These are phyloP conservation scores for Camptogramma bilineatum DNA, from an alignment of 2,888 invertebrate species.

Conservation along the genomic window DNA sequence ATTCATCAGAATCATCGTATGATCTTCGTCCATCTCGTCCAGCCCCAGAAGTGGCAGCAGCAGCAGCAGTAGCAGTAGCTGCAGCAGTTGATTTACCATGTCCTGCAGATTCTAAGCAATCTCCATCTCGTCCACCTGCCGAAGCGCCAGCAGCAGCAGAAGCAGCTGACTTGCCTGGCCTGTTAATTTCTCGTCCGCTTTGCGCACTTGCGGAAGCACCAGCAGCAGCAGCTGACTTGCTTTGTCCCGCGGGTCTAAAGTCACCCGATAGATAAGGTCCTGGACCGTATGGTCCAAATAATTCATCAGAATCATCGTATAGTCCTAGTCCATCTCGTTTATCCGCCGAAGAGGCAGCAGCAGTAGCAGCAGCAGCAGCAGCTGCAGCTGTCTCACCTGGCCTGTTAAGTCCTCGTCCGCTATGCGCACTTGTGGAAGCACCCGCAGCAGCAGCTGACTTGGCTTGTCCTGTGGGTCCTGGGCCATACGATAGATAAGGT, in stretches of 20 bases:
- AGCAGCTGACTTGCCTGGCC: neutral
- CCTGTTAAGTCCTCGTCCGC: neutral
- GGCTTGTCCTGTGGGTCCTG: too few species aligned
- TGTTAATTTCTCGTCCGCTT: neutral
- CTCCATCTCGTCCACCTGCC: neutral
- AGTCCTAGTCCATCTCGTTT: too few species aligned
- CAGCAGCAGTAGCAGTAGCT: neutral
- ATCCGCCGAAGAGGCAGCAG: too few species aligned
- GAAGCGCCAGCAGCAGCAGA: neutral
- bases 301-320: too few species aligned
- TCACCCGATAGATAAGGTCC: too few species aligned
- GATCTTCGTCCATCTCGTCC: neutral
- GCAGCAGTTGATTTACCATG: neutral
- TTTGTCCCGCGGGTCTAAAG: neutral
- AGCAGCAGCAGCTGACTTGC: neutral
- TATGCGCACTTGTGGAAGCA: neutral
- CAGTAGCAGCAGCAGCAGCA: neutral
- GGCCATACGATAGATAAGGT: too few species aligned
- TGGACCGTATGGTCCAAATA: too few species aligned
- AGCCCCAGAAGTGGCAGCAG: neutral
- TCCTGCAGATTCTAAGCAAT: neutral
- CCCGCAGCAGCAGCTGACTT: neutral
- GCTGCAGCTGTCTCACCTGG: neutral
- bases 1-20: neutral
- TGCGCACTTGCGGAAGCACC: neutral